Conservation (phyloP, 2,113 vertebrate genomes). For the Thalassarche chlororhynchos region DNA sequence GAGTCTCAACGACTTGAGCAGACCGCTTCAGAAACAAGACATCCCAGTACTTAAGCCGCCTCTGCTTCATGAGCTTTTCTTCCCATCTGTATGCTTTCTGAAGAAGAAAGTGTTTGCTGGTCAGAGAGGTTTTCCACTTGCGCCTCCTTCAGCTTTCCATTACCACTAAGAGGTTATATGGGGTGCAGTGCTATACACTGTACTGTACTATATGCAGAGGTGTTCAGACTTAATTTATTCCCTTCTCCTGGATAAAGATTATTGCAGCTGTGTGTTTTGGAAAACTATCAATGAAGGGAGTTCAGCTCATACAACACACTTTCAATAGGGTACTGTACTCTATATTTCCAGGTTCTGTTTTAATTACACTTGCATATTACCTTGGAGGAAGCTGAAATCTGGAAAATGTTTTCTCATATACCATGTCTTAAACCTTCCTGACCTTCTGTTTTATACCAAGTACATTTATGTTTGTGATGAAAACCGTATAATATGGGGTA, state of each 20-base stretch:
- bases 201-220: constrained; percentile 69
- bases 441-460: constrained; percentile 69
- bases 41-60: constrained; percentile 20
- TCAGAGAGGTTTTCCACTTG: constrained; percentile 69
- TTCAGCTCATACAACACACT: constrained; percentile 72
- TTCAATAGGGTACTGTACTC: constrained; percentile 75
- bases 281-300: constrained; percentile 75
- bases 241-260: constrained; percentile 77
- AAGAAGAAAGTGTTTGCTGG: constrained; percentile 62
- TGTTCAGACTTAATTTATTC: constrained; percentile 77
- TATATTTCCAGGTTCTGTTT: constrained; percentile 74
- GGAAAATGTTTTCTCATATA: constrained; percentile 75
- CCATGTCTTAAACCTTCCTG: constrained; percentile 64
- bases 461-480: constrained; percentile 64
- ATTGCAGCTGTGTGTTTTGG: constrained; percentile 78
- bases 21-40: constrained; percentile 50
- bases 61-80: constrained; percentile 48
- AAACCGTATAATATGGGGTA: constrained; percentile 39
- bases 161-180: constrained; percentile 53
- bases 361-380: constrained; percentile 75
- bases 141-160: constrained; percentile 66
- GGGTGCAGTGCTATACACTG: constrained; percentile 67
- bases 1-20: constrained; percentile 27
- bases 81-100: constrained; percentile 41
- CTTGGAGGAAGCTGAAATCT: constrained; percentile 72